A percentile compares a stretch with the other conserved stretches of the same genome.
These are phyloP conservation scores for Aphelenchoides bicaudatus DNA, from an alignment of 2,888 invertebrate genomes.

Conservation along the genomic window DNA sequence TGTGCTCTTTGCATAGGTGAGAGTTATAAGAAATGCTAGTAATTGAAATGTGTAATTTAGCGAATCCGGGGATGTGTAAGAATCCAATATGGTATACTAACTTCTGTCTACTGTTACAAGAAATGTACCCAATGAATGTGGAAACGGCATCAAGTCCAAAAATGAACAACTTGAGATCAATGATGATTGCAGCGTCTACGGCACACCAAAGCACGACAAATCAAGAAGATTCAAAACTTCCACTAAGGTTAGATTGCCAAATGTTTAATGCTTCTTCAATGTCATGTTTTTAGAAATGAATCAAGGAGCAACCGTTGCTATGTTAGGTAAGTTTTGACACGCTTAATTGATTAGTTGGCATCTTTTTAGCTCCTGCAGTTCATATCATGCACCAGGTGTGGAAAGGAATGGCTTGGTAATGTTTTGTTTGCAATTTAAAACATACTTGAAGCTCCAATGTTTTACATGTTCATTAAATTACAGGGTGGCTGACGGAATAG, in stretches of 20 bases:
- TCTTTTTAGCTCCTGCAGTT: slow-evolving; percentile 58
- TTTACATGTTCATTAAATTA: too few species aligned
- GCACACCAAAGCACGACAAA: slow-evolving; percentile 10
- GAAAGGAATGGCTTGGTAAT: slow-evolving; percentile 60
- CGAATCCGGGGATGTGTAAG: slow-evolving; percentile 57
- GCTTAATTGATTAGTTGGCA: too few species aligned
- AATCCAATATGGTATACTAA: slow-evolving; percentile 59
- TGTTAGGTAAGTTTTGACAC: too few species aligned
- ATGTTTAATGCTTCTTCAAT: too few species aligned
- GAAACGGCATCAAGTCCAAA: slow-evolving; percentile 50
- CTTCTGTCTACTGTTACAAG: slow-evolving; percentile 55
- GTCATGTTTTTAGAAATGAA: slow-evolving; percentile 39
- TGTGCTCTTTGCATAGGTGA: slow-evolving; percentile 60
- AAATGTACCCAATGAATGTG: slow-evolving; percentile 51
- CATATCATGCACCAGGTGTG: slow-evolving; percentile 60
- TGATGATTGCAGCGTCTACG: slow-evolving; percentile 33
- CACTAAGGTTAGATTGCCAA: slow-evolving; percentile 26
- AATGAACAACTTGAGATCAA: slow-evolving; percentile 48
- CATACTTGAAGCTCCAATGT: too few species aligned
- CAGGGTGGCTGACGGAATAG: slow-evolving; percentile 60
- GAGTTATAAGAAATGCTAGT: too few species aligned
- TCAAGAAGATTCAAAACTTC: slow-evolving; percentile 26
- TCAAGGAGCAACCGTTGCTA: slow-evolving; percentile 57
- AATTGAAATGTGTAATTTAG: too few species aligned
- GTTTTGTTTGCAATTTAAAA: too few species aligned